Percentiles rank a stretch among this genome's conserved stretches.
Evolutionary conservation across 2,888 invertebrate genomes (phyloP).

Genomic region (Malthinus flaveolus): DNA sequence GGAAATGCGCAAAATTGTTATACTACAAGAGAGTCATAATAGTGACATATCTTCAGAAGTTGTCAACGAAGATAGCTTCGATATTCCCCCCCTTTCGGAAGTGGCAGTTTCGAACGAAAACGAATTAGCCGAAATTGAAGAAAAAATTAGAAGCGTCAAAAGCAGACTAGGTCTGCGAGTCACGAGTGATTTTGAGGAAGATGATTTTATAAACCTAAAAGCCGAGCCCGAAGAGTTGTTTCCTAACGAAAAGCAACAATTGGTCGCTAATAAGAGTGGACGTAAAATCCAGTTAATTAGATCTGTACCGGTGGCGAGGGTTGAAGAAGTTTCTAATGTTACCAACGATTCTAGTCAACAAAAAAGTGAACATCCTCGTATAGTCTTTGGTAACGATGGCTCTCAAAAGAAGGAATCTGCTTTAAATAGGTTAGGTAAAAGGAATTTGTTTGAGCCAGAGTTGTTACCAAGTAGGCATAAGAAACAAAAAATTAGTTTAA

Average conservation of each 20-base stretch:
- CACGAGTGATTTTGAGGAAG: constrained; percentile 65
- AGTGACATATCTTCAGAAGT: constrained; percentile 28
- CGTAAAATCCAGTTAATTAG: constrained; percentile 17
- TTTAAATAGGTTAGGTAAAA: constrained; percentile 57
- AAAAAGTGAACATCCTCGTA: constrained; percentile 37
- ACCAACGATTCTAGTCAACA: not conserved
- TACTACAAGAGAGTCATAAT: constrained; percentile 37
- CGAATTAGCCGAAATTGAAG: constrained; percentile 63
- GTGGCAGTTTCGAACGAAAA: constrained; percentile 54
- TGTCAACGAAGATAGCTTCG: constrained; percentile 51
- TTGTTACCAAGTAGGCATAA: constrained; percentile 16
- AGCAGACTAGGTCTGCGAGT: constrained; percentile 57
- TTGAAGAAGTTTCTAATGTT: not conserved
- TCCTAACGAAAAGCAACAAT: constrained; percentile 30
- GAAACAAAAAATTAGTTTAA: constrained; percentile 38
- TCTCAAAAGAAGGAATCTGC: constrained; percentile 50
- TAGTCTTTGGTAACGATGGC: constrained; percentile 38
- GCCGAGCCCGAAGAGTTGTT: constrained; percentile 58
- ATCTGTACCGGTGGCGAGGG: not conserved
- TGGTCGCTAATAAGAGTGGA: constrained; percentile 13
- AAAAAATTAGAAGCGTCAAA: constrained; percentile 63
- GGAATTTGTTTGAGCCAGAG: constrained; percentile 28
- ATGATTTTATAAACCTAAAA: constrained; percentile 67
- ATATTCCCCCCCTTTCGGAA: constrained; percentile 58
- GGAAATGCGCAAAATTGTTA: constrained; percentile 48